phyloP scores from a whole-genome alignment of 2,797 vertebrate species.

The Menidia menidia region DNA sequence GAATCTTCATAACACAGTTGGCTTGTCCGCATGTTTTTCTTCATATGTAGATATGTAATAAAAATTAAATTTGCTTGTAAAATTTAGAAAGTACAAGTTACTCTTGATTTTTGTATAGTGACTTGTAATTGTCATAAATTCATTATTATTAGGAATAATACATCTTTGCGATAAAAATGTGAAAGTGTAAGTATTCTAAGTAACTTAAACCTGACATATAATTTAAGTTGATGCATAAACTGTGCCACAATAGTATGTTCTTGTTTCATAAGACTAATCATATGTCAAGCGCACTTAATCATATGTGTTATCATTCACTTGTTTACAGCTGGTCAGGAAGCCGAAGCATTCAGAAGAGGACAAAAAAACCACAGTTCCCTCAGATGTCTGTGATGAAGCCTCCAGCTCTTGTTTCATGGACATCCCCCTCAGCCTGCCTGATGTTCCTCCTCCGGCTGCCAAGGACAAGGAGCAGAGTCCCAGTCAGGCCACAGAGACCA shows the following conservation, averaged over 20 bases:
- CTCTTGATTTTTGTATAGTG: no score
- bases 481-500: conserved; percentile 20
- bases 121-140: no score
- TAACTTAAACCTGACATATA: neutral
- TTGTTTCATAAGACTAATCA: neutral
- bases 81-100: neutral
- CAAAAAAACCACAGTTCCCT: conserved; percentile 50
- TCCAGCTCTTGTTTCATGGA: conserved; percentile 74
- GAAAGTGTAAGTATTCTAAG: neutral
- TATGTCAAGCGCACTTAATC: neutral
- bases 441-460: conserved; percentile 35
- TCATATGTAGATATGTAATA: neutral
- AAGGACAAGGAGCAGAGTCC: conserved; percentile 38
- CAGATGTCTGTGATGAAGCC: conserved; percentile 49
- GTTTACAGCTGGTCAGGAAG: conserved; percentile 70
- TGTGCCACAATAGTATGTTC: neutral
- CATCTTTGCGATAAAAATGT: no score
- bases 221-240: neutral
- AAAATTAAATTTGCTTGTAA: neutral
- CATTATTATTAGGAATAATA: no score
- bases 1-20: neutral
- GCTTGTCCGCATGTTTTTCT: neutral
- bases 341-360: conserved; percentile 65
- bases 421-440: conserved; percentile 77
- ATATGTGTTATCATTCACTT: conserved; percentile 3